phyloP scores from a whole-genome alignment of 2,797 vertebrate genomes.

The Falco rusticolus region DNA sequence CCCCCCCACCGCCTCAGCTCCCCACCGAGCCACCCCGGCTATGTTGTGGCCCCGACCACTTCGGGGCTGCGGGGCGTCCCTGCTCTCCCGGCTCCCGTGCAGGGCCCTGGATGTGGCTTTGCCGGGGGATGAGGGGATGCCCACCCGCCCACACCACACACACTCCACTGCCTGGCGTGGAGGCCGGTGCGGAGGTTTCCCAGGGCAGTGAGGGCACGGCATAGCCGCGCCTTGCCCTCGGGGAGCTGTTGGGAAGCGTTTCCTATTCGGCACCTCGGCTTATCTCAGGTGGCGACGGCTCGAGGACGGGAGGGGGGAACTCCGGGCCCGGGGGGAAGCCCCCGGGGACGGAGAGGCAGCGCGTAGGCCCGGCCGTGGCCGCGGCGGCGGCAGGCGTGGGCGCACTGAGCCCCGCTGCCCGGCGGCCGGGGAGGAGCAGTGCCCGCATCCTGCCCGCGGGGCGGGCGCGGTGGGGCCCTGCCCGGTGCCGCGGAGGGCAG shows the following conservation, averaged over 20 bases:
- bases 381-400: not conserved
- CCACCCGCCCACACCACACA: not conserved
- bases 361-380: not conserved
- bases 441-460: not conserved
- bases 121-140: not conserved
- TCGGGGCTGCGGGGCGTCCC: not conserved
- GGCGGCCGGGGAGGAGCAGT: not conserved
- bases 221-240: not conserved
- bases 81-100: not conserved
- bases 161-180: not conserved
- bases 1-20: not conserved
- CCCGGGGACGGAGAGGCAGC: not conserved
- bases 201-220: not conserved
- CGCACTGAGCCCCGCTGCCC: no score
- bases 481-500: not conserved
- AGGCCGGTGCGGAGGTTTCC: not conserved
- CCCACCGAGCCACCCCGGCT: not conserved
- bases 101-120: not conserved
- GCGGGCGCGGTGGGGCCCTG: not conserved
- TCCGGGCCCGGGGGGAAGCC: not conserved
- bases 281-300: not conserved
- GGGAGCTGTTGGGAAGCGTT: not conserved
- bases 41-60: not conserved
- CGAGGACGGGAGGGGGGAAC: not conserved
- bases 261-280: not conserved